phyloP scores from a whole-genome alignment of 1,140 invertebrate genomes.

The Sitobion miscanthi region DNA sequence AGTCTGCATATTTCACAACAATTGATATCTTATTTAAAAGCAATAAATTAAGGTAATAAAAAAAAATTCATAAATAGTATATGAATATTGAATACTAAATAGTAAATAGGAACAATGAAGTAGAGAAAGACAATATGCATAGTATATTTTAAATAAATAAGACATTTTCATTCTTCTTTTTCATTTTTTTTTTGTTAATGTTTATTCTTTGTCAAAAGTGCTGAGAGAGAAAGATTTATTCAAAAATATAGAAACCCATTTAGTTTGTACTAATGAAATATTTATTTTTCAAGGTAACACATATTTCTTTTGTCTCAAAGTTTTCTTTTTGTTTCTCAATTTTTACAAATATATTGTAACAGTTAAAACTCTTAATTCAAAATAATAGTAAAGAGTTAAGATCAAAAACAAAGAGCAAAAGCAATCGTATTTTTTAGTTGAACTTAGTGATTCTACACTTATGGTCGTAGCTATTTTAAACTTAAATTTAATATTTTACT shows the following conservation, averaged over 20 bases:
- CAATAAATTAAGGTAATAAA: background rate
- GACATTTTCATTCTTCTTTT: background rate
- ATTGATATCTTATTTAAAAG: background rate
- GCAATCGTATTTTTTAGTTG: background rate
- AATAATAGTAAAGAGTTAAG: background rate
- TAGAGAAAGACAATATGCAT: background rate
- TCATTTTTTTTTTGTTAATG: background rate
- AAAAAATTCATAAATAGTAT: background rate
- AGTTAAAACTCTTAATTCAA: background rate
- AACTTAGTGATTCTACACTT: background rate
- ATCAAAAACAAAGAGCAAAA: background rate
- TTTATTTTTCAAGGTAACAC: background rate
- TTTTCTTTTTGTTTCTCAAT: background rate
- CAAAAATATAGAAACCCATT: background rate
- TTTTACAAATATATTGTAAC: background rate
- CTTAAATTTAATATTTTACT: background rate
- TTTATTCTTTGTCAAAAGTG: background rate
- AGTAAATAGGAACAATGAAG: background rate
- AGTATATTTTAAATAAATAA: constrained; percentile 4
- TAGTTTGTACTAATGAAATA: background rate
- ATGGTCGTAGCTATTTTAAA: background rate
- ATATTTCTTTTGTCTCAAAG: background rate
- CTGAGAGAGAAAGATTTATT: background rate
- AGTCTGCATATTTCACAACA: background rate
- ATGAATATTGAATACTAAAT: background rate